Conservation (phyloP, 2,113 vertebrate genomes). For the Propithecus coquereli region DNA sequence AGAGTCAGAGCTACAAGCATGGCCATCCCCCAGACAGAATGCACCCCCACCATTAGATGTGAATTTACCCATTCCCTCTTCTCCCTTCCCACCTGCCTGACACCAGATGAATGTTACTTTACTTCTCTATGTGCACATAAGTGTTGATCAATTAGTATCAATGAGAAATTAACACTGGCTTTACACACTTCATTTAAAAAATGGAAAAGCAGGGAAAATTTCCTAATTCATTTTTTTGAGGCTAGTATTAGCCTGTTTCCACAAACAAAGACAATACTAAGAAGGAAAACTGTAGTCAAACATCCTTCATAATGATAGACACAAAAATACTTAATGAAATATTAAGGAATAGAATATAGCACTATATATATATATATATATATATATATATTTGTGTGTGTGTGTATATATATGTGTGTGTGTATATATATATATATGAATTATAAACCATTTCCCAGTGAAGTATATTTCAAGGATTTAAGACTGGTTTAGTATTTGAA, state of each 20-base stretch:
- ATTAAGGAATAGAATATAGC: not conserved
- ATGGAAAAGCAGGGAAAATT: too few relatives aligned
- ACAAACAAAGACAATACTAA: not conserved
- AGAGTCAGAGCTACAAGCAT: too few relatives aligned
- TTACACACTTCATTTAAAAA: too few relatives aligned
- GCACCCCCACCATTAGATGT: too few relatives aligned
- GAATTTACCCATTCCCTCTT: too few relatives aligned
- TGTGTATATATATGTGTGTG: not conserved
- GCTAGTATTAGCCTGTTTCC: not conserved
- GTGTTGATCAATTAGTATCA: too few relatives aligned
- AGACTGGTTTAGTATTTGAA: not conserved
- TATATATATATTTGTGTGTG: too few relatives aligned
- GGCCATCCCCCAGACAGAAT: too few relatives aligned
- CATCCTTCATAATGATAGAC: not conserved
- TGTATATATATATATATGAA: not conserved
- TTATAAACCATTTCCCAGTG: not conserved
- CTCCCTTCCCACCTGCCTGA: too few relatives aligned
- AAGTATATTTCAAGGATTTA: not conserved
- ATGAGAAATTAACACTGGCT: too few relatives aligned
- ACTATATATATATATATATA: not conserved
- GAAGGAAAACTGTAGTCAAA: not conserved
- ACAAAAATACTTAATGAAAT: not conserved
- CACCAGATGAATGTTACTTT: too few relatives aligned
- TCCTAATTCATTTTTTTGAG: not conserved
- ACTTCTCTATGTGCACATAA: too few relatives aligned